phyloP scores from a whole-genome alignment of 2,888 invertebrate genomes.

The Seira ritae region DNA sequence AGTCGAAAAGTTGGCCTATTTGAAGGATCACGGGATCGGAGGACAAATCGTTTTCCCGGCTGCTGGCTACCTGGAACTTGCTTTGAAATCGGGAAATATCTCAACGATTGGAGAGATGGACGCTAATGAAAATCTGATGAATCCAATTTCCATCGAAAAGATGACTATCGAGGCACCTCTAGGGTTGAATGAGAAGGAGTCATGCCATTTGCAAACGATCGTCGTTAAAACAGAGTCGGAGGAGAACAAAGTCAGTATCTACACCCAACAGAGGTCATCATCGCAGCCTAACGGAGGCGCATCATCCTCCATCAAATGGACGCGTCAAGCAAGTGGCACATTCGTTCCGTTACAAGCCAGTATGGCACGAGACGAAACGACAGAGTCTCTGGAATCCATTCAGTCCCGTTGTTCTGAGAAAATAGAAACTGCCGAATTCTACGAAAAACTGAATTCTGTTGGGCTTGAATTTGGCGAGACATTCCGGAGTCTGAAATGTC shows the following conservation, averaged over 20 bases:
- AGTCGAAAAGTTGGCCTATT: constrained; percentile 52
- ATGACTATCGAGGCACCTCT: constrained; percentile 63
- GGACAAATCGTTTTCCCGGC: constrained; percentile 62
- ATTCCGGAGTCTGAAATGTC: constrained; percentile 51
- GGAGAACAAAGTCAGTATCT: constrained; percentile 51
- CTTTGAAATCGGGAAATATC: constrained; percentile 52
- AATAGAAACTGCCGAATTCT: constrained; percentile 46
- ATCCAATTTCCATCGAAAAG: constrained; percentile 59
- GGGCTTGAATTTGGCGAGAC: constrained; percentile 61
- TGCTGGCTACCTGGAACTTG: constrained; percentile 65
- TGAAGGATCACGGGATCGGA: constrained; percentile 63
- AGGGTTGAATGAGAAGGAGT: constrained; percentile 40
- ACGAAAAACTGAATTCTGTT: constrained; percentile 43
- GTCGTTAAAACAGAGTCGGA: constrained; percentile 37
- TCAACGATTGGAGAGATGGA: constrained; percentile 48
- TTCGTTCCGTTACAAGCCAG: constrained; percentile 52
- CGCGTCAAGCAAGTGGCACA: constrained; percentile 56
- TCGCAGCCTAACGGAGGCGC: neutral
- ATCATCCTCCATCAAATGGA: constrained; percentile 58
- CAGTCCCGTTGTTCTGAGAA: constrained; percentile 45
- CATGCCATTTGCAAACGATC: constrained; percentile 61
- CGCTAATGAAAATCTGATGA: constrained; percentile 35
- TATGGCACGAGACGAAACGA: constrained; percentile 24
- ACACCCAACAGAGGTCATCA: constrained; percentile 38
- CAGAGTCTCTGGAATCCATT: constrained; percentile 31